Evolutionary conservation across 2,888 invertebrate species (phyloP).

Genomic region (Aleiodes testaceus): DNA sequence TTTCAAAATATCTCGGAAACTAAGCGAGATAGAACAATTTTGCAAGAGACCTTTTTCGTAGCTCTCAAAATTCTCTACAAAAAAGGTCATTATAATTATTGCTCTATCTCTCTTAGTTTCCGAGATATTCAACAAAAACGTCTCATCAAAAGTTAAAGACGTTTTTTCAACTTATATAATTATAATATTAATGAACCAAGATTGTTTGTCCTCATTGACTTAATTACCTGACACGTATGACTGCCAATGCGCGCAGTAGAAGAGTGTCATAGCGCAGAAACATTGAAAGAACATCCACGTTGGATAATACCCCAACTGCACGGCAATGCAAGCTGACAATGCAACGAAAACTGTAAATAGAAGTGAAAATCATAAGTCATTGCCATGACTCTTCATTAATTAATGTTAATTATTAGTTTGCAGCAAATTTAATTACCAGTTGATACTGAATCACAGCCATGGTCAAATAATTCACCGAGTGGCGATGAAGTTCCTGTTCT

Average conservation of each 20-base stretch:
- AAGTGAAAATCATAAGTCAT: conserved; percentile 1
- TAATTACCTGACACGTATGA: conserved; percentile 93
- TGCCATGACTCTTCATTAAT: not conserved
- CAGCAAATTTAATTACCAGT: conserved; percentile 76
- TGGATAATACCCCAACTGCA: conserved; percentile 93
- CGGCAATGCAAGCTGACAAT: conserved; percentile 94
- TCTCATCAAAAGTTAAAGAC: no score
- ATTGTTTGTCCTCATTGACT: not conserved
- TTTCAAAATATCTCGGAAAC: no score
- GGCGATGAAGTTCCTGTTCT: conserved; percentile 94
- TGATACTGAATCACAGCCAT: conserved; percentile 99
- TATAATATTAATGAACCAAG: not conserved
- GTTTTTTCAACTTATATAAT: not conserved
- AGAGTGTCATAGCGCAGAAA: conserved; percentile 94
- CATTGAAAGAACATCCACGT: conserved; percentile 97
- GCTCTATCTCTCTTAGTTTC: no score
- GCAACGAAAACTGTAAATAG: conserved; percentile 89
- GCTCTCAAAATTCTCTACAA: not conserved
- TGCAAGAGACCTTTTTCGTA: no score
- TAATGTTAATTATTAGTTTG: conserved; percentile 7
- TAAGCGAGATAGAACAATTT: no score
- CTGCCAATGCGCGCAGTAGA: conserved; percentile 99
- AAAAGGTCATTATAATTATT: not conserved
- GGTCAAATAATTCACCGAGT: conserved; percentile 98
- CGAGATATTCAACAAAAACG: no score